A percentile compares a stretch with the other conserved stretches of the same genome.
phyloP scores from a whole-genome alignment of 2,113 vertebrate species.

The Clarias macrocephalus region DNA sequence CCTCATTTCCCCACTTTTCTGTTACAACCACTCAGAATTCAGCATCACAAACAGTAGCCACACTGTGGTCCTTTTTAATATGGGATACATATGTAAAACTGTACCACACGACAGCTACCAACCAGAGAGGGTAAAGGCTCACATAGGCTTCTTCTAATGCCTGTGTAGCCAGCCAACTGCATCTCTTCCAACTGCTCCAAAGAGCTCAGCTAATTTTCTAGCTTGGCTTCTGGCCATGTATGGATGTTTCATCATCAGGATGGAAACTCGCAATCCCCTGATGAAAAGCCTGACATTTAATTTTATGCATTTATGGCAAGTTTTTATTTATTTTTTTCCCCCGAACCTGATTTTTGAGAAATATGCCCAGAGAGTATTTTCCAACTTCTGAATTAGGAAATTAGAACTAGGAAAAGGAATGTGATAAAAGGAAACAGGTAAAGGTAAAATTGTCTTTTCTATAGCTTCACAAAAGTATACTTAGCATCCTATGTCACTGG shows the following conservation, averaged over 20 bases:
- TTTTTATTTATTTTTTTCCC: not conserved
- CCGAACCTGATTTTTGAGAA: not conserved
- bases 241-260: not conserved
- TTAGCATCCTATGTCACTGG: constrained; percentile 1
- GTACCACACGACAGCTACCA: not conserved
- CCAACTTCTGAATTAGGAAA: not conserved
- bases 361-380: not conserved
- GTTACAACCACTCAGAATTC: no score
- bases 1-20: no score
- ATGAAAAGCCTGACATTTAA: not conserved
- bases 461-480: not conserved
- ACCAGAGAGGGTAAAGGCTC: not conserved
- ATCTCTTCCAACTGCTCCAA: not conserved
- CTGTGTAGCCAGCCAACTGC: not conserved
- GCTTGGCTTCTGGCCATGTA: not conserved
- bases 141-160: not conserved
- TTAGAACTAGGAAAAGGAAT: not conserved
- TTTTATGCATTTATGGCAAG: not conserved
- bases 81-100: no score
- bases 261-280: not conserved
- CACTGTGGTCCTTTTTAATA: no score
- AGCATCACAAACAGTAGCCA: no score
- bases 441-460: not conserved
- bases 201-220: not conserved
- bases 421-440: not conserved